Percentiles rank a stretch among this genome's conserved stretches.
Conservation (phyloP, 2,888 invertebrate genomes). For the Choristoneura rosaceana region DNA sequence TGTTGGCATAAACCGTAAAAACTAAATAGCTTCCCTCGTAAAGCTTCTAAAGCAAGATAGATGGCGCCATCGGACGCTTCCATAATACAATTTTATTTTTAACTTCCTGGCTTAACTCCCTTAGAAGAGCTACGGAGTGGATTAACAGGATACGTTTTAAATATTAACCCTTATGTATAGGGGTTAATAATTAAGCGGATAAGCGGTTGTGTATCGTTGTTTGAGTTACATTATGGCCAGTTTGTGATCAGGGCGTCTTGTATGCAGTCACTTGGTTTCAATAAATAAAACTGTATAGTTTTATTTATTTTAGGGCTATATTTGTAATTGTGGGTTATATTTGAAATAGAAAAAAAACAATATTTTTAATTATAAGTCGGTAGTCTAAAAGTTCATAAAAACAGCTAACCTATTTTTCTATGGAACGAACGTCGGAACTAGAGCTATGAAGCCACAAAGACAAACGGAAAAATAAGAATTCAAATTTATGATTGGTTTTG, state of each 20-base stretch:
- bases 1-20: slow-evolving; percentile 39
- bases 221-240: slow-evolving; percentile 15
- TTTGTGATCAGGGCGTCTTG: slow-evolving; percentile 3
- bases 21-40: slow-evolving; percentile 44
- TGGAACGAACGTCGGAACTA: too few relatives aligned
- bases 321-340: too few relatives aligned
- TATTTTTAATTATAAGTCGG: too few relatives aligned
- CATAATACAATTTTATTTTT: slow-evolving; percentile 43
- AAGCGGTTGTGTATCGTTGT: slow-evolving; percentile 19
- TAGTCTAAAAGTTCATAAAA: too few relatives aligned
- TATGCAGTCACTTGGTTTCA: neutral
- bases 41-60: slow-evolving; percentile 49
- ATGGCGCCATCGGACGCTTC: slow-evolving; percentile 43
- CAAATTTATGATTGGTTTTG: too few relatives aligned
- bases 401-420: too few relatives aligned
- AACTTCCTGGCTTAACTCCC: slow-evolving; percentile 37
- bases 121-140: slow-evolving; percentile 38
- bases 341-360: too few relatives aligned
- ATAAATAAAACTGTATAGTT: too few relatives aligned
- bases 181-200: slow-evolving; percentile 34
- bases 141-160: slow-evolving; percentile 39
- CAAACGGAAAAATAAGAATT: too few relatives aligned
- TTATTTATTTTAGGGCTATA: too few relatives aligned
- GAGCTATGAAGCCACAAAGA: too few relatives aligned
- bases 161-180: slow-evolving; percentile 35